A percentile compares a stretch with the other conserved stretches of the same genome.
Conservation (phyloP, 30 jellyfish, hydroid and myxozoan species). For the Aurelia sp. region DNA sequence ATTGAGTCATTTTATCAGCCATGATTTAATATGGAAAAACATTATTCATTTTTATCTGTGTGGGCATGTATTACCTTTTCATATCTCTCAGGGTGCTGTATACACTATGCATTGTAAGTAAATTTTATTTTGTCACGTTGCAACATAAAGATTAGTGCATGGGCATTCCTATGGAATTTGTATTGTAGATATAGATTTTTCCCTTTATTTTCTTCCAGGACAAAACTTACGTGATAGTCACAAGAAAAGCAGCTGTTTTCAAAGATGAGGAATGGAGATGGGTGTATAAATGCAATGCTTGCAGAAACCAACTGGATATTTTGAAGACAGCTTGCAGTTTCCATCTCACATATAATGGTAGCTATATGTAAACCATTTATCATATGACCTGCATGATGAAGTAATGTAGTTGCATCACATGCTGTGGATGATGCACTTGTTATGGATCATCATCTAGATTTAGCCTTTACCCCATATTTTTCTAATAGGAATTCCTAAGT, state of each 20-base stretch:
- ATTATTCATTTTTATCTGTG: too few relatives aligned
- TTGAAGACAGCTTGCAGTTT: background rate
- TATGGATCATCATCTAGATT: too few relatives aligned
- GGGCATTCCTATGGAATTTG: background rate
- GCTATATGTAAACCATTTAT: background rate
- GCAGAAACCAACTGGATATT: constrained; percentile 9
- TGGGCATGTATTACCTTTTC: too few relatives aligned
- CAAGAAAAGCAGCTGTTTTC: constrained; percentile 7
- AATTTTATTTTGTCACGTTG: too few relatives aligned
- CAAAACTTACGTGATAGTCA: background rate
- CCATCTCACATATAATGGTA: constrained; percentile 9
- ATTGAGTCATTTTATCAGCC: too few relatives aligned
- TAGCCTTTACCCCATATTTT: background rate
- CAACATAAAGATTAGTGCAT: too few relatives aligned
- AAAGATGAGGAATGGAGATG: constrained; percentile 3
- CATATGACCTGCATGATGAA: background rate
- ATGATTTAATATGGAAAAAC: too few relatives aligned
- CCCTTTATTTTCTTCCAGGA: background rate
- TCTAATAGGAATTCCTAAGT: background rate
- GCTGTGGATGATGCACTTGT: too few relatives aligned
- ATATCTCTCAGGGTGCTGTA: too few relatives aligned
- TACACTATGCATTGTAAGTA: too few relatives aligned
- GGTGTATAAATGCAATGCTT: background rate
- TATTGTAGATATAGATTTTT: background rate
- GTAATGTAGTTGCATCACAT: background rate